Percentiles rank a stretch among this genome's conserved stretches.
These are phyloP conservation scores for Micromys minutus DNA, from an alignment of 2,113 vertebrate genomes.

Conservation along the genomic window DNA sequence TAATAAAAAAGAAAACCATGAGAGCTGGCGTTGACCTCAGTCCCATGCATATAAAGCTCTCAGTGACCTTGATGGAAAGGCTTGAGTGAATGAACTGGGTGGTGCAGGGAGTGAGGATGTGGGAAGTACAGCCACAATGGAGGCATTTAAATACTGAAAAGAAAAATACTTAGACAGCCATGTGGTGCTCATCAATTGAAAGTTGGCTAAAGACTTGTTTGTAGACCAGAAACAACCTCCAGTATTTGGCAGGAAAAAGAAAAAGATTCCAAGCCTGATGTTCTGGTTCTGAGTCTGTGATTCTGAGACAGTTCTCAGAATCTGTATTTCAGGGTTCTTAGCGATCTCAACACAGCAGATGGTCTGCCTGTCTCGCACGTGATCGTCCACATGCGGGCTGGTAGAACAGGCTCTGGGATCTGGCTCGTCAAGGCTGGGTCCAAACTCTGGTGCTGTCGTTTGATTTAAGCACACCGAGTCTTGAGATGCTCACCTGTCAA, in stretches of 20 bases:
- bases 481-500: neutral
- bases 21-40: neutral
- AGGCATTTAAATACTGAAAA: neutral
- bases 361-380: neutral
- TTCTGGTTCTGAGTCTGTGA: neutral
- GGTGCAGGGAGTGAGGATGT: neutral
- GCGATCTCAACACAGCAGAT: neutral
- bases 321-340: neutral
- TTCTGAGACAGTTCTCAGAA: neutral
- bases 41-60: neutral
- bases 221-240: neutral
- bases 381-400: no score
- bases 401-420: neutral
- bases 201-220: neutral
- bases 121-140: neutral
- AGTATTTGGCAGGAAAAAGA: neutral
- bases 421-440: neutral
- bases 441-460: neutral
- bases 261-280: neutral
- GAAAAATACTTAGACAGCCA: accelerated
- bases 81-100: neutral
- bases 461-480: neutral
- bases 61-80: neutral
- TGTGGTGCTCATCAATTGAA: neutral
- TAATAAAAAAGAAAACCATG: neutral